Evolutionary conservation across 2,888 invertebrate species (phyloP), one percentile per base, ranked within the genome.

Genomic region (Chrysomela aeneicollis): DNA sequence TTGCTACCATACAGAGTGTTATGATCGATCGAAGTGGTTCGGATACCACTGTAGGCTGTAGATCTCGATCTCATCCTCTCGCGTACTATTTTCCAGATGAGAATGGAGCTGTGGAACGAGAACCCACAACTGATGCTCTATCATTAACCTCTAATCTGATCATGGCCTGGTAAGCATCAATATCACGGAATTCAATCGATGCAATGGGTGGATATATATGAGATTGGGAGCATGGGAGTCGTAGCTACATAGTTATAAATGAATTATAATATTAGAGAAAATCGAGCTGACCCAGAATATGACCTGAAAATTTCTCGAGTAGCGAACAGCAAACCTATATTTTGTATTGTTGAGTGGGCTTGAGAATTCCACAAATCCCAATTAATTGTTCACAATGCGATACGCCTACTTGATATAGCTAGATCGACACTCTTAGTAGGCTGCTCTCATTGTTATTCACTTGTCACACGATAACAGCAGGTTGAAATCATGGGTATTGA

Each of bases 151-250:
- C 15, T 35, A 42, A 42, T 42, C 12, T 6, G 42, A 42, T 42
- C 42, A 35, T 15, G 42, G 42, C 42, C 42, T 42, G 42, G 15
- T 42, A 4, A 42, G 15, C 42, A 42, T 42, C 12, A 8, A 42
- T n/a, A n/a, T 42, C 15, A 42, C 15, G 3, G 12, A 42, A 42
- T 42, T 42, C 42, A 42, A 42, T 42, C 32, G 32, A 35, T 35
- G 32, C 32, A 35, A 10, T 8, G 8, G 4, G 8, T 26, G n/a
- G n/a, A n/a, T n/a, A n/a, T n/a, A n/a, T 59, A 59, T 63, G 65
- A 64, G 68, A 68, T 68, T 50, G 61, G 53, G 68, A 68, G 55
- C 68, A 68, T 68, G 68, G 63, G 68, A 68, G 63, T 61, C 15
- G 12, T n/a, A n/a, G n/a, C n/a, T n/a, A n/a, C n/a, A n/a, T n/a